phyloP scores from a whole-genome alignment of 2,113 vertebrate species.

The Oxygymnocypris stewartii region DNA sequence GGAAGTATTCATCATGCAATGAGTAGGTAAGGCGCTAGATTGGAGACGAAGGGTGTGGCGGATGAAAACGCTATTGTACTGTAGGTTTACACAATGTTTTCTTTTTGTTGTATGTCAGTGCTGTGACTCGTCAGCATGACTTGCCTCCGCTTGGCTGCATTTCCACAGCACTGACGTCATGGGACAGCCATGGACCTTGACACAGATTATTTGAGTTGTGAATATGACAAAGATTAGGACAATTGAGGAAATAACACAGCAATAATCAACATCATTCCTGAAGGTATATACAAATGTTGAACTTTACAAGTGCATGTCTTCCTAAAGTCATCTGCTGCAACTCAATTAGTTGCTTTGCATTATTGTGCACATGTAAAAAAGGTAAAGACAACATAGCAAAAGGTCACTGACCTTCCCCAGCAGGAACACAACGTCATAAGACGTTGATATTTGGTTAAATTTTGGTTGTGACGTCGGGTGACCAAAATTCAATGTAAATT shows the following conservation, averaged over 20 bases:
- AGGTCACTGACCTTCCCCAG: not conserved
- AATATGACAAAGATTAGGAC: conserved; percentile 6
- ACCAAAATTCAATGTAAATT: no score
- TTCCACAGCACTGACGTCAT: conserved; percentile 57
- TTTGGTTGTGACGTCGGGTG: no score
- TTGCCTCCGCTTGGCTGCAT: conserved; percentile 30
- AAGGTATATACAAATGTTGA: conserved; percentile 43
- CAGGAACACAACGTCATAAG: no score
- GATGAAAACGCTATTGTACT: conserved; percentile 64
- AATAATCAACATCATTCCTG: conserved; percentile 11
- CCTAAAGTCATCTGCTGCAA: not conserved
- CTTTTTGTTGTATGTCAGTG: conserved; percentile 57
- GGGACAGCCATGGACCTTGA: not conserved
- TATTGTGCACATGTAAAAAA: conserved; percentile 18
- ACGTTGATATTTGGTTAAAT: no score
- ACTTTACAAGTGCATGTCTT: conserved; percentile 26
- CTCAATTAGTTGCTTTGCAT: conserved; percentile 1
- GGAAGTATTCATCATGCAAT: conserved; percentile 66
- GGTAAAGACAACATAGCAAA: not conserved
- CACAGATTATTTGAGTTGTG: not conserved
- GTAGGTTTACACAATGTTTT: conserved; percentile 62
- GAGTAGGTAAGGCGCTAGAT: conserved; percentile 50
- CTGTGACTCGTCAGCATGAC: conserved; percentile 43
- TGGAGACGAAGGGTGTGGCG: conserved; percentile 44
- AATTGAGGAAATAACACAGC: conserved; percentile 16